These are phyloP conservation scores for Melanerpes formicivorus DNA, from an alignment of 2,113 vertebrate genomes.

Conservation along the genomic window DNA sequence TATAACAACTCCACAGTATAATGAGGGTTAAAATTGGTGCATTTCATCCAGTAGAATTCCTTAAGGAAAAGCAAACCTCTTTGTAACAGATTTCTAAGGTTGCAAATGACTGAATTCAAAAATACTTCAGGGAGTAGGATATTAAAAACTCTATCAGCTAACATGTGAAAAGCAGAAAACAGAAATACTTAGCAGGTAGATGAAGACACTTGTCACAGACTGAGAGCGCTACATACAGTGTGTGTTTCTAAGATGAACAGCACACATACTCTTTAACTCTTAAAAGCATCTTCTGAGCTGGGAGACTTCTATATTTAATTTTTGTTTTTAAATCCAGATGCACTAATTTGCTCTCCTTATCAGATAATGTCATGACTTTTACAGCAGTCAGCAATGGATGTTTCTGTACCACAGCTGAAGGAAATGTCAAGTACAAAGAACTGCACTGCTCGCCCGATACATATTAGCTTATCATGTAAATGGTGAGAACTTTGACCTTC, in stretches of 20 bases:
- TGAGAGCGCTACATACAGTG: neutral
- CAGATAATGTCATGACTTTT: neutral
- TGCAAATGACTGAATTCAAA: neutral
- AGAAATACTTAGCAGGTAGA: neutral
- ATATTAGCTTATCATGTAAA: neutral
- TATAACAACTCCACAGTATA: neutral
- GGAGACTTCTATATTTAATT: neutral
- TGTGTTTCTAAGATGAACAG: neutral
- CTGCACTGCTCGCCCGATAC: neutral
- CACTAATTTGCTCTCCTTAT: neutral
- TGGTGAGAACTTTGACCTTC: slow-evolving; percentile 1
- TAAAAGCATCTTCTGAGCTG: neutral
- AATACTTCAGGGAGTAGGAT: neutral
- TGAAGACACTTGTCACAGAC: neutral
- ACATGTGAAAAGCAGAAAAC: neutral
- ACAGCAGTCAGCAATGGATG: neutral
- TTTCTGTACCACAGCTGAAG: slow-evolving; percentile 6
- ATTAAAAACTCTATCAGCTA: neutral
- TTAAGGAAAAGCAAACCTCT: neutral
- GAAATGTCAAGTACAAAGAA: slow-evolving; percentile 45
- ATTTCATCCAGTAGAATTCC: neutral
- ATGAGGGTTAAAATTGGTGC: neutral
- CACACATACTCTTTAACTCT: neutral
- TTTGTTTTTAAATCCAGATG: slow-evolving; percentile 21
- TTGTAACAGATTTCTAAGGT: neutral